Percentiles rank a stretch among this genome's conserved stretches.
phyloP scores from a whole-genome alignment of 1,140 invertebrate genomes.

The Drosophila subpulchrella region DNA sequence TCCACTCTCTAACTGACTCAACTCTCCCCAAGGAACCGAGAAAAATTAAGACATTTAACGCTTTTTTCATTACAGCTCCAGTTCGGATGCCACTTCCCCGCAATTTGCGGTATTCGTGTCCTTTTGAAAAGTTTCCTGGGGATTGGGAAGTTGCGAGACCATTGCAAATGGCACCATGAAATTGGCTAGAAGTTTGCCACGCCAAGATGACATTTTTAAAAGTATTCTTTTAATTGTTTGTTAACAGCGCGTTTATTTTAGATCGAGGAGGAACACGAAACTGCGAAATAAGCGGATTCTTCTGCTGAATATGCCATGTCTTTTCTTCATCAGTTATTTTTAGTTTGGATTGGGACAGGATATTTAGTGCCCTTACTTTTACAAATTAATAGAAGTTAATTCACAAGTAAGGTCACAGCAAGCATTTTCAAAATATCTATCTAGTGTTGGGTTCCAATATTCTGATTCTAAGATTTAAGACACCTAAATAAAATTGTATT shows the following conservation, averaged over 20 bases:
- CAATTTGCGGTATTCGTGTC: slow-evolving; percentile 16
- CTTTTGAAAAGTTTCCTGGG: slow-evolving; percentile 21
- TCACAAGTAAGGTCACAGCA: no score
- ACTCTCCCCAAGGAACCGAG: slow-evolving; percentile 13
- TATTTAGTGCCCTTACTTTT: no score
- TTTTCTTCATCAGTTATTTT: no score
- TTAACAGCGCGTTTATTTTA: slow-evolving; percentile 27
- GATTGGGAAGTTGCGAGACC: slow-evolving; percentile 4
- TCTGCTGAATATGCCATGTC: background rate
- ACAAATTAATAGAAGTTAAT: background rate
- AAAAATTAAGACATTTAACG: slow-evolving; percentile 80
- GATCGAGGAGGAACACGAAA: background rate
- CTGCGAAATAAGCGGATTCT: background rate
- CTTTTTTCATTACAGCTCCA: slow-evolving; percentile 67
- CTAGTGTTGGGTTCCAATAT: no score
- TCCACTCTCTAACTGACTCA: slow-evolving; percentile 59
- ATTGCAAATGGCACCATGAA: slow-evolving; percentile 8
- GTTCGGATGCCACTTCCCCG: background rate
- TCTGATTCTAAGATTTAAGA: background rate
- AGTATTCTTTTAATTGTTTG: slow-evolving; percentile 25
- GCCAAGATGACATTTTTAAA: slow-evolving; percentile 7
- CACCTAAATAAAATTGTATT: background rate
- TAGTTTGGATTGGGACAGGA: no score
- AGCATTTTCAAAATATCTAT: no score
- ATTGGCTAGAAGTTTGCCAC: slow-evolving; percentile 29